These are phyloP conservation scores for Ceratotherium simum DNA, from an alignment of 2,113 vertebrate genomes.

Conservation along the genomic window DNA sequence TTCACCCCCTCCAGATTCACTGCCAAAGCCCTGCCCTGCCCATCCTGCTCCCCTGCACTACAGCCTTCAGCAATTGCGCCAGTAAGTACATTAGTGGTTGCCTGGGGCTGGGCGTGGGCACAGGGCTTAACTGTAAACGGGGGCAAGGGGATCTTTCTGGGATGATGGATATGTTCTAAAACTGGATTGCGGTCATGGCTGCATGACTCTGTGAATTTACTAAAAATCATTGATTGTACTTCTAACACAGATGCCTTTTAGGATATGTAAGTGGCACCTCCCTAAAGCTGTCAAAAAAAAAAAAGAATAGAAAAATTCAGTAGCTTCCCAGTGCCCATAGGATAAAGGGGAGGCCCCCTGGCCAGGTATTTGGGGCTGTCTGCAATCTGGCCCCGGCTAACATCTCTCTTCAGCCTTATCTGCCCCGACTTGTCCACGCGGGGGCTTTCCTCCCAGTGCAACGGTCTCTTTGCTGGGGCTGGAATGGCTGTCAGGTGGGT, in stretches of 20 bases:
- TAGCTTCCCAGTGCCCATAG: not conserved
- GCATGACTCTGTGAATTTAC: not conserved
- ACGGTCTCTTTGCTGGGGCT: not conserved
- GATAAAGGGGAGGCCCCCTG: not conserved
- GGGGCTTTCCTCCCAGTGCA: not conserved
- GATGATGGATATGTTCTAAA: not conserved
- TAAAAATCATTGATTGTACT: not conserved
- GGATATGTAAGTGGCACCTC: not conserved
- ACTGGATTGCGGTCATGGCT: not conserved
- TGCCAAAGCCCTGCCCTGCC: not conserved
- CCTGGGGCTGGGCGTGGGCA: not conserved
- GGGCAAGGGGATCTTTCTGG: not conserved
- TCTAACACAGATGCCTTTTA: not conserved
- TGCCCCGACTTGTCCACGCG: rapidly evolving
- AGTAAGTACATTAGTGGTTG: not conserved
- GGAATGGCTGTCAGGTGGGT: not conserved
- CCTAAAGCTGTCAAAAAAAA: not conserved
- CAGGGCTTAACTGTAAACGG: not conserved
- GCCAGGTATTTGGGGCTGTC: not conserved
- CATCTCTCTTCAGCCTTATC: not conserved
- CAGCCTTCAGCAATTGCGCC: no score
- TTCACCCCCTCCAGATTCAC: not conserved
- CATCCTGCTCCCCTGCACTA: rapidly evolving
- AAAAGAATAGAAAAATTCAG: not conserved
- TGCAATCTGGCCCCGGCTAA: not conserved